Base-by-base conservation (phyloP, 1,140 invertebrate species). In the Archivesica marissinica region DNA sequence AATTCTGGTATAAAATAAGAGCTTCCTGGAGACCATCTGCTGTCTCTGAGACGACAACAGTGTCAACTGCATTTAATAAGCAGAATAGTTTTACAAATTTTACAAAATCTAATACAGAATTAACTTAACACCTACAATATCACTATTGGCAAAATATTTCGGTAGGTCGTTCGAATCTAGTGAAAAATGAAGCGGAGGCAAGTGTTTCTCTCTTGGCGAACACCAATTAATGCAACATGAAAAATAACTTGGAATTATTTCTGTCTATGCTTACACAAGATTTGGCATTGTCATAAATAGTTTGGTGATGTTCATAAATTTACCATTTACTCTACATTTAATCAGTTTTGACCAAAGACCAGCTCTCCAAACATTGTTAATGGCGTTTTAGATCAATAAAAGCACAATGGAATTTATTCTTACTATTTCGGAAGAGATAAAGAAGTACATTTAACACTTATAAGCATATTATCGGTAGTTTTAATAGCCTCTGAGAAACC, bases 331-430 rank as follows among this genome's bases (percentile, higher is more conserved):
- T 7, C n/a, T 61, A 30, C 28, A 33, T 4, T 17, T 23, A 23
- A 61, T 61, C 15, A 30, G 33, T 9, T 61, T 70, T 70, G n/a
- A 39, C 66, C 23, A 70, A 70, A 70, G 66, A 3, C 66, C 66
- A n/a, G 66, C n/a, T 47, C 44, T 47, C 44, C 66, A 70, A 11
- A 70, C 66, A 39, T 2, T 30, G 11, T 70, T 7, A 23, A 70
- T 41, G 2, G 66, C 66, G 23, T 25, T 70, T 39, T n/a, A 70
- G 39, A 44, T 47, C 44, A 20, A 47, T 47, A 20, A 47, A 47
- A 47, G 44, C 44, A n/a, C n/a, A n/a, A n/a, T n/a, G n/a, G n/a
- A n/a, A n/a, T n/a, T n/a, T n/a, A n/a, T n/a, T n/a, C n/a, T 47
- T 47, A 47, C 44, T 47, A 47, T 47, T 64, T 64, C 13, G 6